Base-by-base conservation (phyloP, 2,888 invertebrate species). In the Eupithecia centaureata region DNA sequence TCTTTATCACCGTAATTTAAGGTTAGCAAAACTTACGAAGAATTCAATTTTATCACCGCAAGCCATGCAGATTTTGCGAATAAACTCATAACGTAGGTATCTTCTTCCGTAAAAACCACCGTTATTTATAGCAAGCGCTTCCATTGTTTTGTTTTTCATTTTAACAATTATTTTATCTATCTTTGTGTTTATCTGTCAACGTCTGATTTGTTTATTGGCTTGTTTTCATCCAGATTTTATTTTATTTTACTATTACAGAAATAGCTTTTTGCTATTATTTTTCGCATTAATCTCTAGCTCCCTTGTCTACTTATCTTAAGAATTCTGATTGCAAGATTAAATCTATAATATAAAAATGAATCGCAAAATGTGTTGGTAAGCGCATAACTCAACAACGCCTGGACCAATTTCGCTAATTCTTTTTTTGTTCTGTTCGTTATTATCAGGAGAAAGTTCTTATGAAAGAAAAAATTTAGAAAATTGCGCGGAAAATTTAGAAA, bases 121-220 rank as follows among this genome's bases (percentile, higher is more conserved):
- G 89, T 92, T 92, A 90, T 92, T 92, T 91, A 92, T 91, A 90
- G 85, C 86, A 86, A 89, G 86, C 89, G 84, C 86, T 89, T 91
- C 89, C 90, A 90, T 92, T 91, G 88, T 91, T 90, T 89, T 84
- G 85, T 86, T 88, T 89, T 90, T 87, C 86, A 89, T 91, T 91
- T 89, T 83, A 86, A 85, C 87, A 86, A 86, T 89, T 86, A 89
- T 85, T 88, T 89, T 91, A 88, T 78, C 72, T 79, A 85, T 86
- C 87, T 85, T 86, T 86, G 80, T 87, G 83, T 87, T 87, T 85
- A 86, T 83, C 82, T 81, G 84, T 87, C 81, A 85, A 83, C 82
- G 77, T 84, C 85, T 88, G 84, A 88, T 90, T 90, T 90, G 86
- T 89, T 88, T 85, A 88, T 86, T 79, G 80, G 83, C 81, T 74